Conservation (phyloP, 1,140 invertebrate species). For the Drosophila repletoides region DNA sequence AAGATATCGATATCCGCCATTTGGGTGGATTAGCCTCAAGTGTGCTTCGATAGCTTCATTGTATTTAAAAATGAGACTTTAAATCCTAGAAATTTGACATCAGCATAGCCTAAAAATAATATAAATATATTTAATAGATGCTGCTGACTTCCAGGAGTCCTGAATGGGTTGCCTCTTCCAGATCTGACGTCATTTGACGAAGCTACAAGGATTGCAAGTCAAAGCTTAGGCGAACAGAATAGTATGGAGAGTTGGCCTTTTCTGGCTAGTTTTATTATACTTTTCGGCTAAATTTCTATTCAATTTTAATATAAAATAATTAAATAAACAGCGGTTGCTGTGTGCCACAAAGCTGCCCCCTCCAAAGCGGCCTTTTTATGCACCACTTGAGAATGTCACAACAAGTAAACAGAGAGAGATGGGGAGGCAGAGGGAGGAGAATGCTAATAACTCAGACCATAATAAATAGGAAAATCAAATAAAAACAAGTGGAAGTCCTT, state of each 20-base stretch:
- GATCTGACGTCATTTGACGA: too few species aligned
- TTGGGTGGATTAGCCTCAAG: conserved; percentile 61
- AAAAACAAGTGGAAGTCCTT: conserved; percentile 72
- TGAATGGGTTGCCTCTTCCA: too few species aligned
- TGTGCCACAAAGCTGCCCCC: conserved; percentile 5
- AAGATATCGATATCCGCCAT: conserved; percentile 34
- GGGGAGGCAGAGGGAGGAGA: conserved; percentile 50
- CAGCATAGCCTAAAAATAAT: conserved; percentile 1
- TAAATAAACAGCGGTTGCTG: conserved; percentile 26
- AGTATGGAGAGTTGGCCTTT: too few species aligned
- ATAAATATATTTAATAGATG: too few species aligned
- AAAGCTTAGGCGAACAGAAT: too few species aligned
- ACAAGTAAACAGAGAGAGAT: conserved; percentile 63
- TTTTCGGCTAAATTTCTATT: too few species aligned
- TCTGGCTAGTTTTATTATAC: too few species aligned
- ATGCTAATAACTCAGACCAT: conserved; percentile 74
- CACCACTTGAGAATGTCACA: conserved; percentile 69
- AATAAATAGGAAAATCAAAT: conserved; percentile 81
- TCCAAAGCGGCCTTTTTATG: conserved; percentile 14
- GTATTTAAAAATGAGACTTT: conserved; percentile 20
- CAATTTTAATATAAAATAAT: conserved; percentile 47
- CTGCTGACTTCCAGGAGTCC: too few species aligned
- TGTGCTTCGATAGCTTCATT: conserved; percentile 47
- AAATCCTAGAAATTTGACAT: conserved; percentile 15
- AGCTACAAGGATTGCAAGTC: too few species aligned